A percentile compares a stretch with the other conserved stretches of the same genome.
Evolutionary conservation across 2,113 vertebrate genomes (phyloP).

Genomic region (Pollimyrus isidori): DNA sequence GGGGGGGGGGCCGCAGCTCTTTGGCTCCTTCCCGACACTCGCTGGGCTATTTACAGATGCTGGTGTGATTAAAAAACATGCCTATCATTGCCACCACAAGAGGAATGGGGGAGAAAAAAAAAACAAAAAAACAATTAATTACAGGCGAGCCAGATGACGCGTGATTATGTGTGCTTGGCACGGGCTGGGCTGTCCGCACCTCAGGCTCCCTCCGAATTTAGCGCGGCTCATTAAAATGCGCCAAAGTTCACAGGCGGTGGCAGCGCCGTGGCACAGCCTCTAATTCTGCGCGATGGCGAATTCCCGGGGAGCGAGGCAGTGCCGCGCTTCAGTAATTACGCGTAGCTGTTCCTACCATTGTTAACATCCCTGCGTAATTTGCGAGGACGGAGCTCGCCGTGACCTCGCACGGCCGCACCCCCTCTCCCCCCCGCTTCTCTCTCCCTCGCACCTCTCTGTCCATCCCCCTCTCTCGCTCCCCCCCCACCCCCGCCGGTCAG

Average conservation of each 20-base stretch:
- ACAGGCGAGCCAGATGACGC: constrained; percentile 47
- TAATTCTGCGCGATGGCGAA: constrained; percentile 37
- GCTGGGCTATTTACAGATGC: constrained; percentile 50
- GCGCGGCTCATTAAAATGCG: constrained; percentile 44
- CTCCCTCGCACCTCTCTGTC: background rate
- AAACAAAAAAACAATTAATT: constrained; percentile 56
- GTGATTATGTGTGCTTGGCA: constrained; percentile 54
- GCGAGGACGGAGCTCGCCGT: constrained; percentile 42
- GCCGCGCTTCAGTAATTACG: constrained; percentile 56
- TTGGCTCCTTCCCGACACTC: background rate
- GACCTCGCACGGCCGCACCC: constrained; percentile 39
- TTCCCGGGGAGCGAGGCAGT: constrained; percentile 35
- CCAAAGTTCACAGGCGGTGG: constrained; percentile 31
- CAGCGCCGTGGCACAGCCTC: constrained; percentile 21
- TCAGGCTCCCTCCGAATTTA: constrained; percentile 49
- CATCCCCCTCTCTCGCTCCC: constrained; percentile 12
- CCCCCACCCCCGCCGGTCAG: background rate
- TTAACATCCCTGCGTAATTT: constrained; percentile 62
- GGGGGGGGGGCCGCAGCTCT: background rate
- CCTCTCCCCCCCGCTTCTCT: background rate
- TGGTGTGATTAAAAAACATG: constrained; percentile 39
- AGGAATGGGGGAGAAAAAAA: constrained; percentile 33
- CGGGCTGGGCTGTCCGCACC: constrained; percentile 25
- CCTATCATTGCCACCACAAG: constrained; percentile 43
- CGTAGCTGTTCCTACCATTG: constrained; percentile 58